Evolutionary conservation across 2,888 invertebrate species (phyloP), one percentile per base, ranked within the genome.

Genomic region (Carpatolechia fugitivella): DNA sequence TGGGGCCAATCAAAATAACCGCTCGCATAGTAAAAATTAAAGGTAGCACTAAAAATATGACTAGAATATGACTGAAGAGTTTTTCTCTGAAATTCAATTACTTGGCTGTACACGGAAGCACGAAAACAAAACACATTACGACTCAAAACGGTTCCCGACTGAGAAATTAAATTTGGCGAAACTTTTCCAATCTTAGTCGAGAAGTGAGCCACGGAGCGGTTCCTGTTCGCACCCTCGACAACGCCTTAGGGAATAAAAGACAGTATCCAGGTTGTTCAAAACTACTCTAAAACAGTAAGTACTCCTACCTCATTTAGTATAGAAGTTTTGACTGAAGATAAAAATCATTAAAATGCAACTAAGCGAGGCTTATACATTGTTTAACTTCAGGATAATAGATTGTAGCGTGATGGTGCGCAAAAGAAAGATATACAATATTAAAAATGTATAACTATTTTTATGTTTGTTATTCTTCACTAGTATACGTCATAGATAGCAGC

Each of bases 121-220:
- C 11, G 29, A 44, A 49, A 18, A 18, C 16, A n/a, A 30, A 49
- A 62, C 56, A 65, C 60, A 61, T 48, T 59, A 63, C 59, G 46
- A 61, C 60, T 62, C 58, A 60, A 62, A 61, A 60, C 55, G 60
- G 50, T 55, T 61, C 59, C 51, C 53, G 52, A 62, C 62, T 52
- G 62, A 60, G 61, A 41, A 68, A 70, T 69, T 66, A 66, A 64
- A 65, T 69, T 66, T 59, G 48, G 31, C 52, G 49, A 60, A 71
- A 71, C 66, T 71, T 71, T 71, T 70, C 67, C 70, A 71, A 71
- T 71, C 68, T 30, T 13, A 30, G 47, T 3, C 31, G 10, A 11
- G 18, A 18, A 48, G 10, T 18, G 40, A 41, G 18, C 18, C 40
- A 18, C 40, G 7, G 40, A 41, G 20, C 18, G 40, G 40, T 41